Base-by-base conservation (phyloP, 2,113 vertebrate genomes). In the Cryptomyrus ogoouensis region DNA sequence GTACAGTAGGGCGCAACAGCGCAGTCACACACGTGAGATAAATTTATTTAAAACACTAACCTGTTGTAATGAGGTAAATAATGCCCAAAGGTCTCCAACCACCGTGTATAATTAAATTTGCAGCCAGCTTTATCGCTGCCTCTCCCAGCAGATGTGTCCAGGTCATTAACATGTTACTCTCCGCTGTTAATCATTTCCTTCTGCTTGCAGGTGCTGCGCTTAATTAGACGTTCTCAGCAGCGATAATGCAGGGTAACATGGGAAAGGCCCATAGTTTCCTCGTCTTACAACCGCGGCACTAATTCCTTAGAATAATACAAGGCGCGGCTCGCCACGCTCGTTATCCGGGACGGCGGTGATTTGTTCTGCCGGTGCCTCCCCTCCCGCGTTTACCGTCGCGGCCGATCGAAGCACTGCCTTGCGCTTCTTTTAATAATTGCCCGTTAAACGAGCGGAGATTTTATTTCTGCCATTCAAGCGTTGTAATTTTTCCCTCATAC, bases 121-220 rank as follows among this genome's bases (percentile, higher is more conserved):
- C 44, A 47, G 39, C 83, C 19, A 12, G 53, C 52, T 52, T n/a
- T 52, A 15, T 35, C 31, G 15, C 2, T 44, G 47, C 83, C 83
- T 47, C 27, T 90, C 83, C 19, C 3, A 52, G 12, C 84, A 70
- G 39, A 87, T 90, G 89, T 90, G 84, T 90, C 39, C 80, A 7
- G 46, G 66, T 83, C 89, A 86, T 90, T 85, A 86, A 83, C 83
- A 70, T 50, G 83, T 90, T 86, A 24, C 49, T 90, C 89, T 12
- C 19, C 58, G 53, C 21, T 50, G 47, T 53, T 86, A 87, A 90
- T 85, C 83, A 90, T 90, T 90, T 86, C 89, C 89, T 47, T 70
- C 83, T 90, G 83, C 27, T 49, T 47, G 44, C 47, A 74, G 83
- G 84, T 87, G 83, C 58, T 90, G 83, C 19, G 44, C 35, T 87